Percentiles rank a stretch among this genome's conserved stretches.
phyloP scores from a whole-genome alignment of 2,888 invertebrate species.

The Tetranychus piercei region DNA sequence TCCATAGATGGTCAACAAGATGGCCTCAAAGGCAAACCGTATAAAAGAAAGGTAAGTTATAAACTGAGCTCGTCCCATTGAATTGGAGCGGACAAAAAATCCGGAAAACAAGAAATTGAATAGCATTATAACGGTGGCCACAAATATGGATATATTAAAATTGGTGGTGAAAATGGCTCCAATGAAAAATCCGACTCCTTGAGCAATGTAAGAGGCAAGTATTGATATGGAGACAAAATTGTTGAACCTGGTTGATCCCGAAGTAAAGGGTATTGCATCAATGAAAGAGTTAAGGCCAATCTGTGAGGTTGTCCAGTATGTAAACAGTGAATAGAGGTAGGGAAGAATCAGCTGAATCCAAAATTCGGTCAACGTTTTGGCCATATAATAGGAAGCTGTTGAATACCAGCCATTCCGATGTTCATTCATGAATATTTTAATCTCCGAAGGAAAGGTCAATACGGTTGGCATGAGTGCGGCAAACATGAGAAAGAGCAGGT shows the following conservation, averaged over 20 bases:
- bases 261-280: neutral
- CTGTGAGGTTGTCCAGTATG: slow-evolving; percentile 3
- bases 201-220: slow-evolving; percentile 9
- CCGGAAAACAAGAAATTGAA: slow-evolving; percentile 13
- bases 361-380: slow-evolving; percentile 30
- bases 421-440: slow-evolving; percentile 58
- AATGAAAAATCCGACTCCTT: slow-evolving; percentile 14
- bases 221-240: slow-evolving; percentile 2
- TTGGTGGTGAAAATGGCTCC: slow-evolving; percentile 13
- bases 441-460: slow-evolving; percentile 65
- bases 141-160: slow-evolving; percentile 14
- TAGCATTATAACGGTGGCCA: slow-evolving; percentile 13
- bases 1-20: slow-evolving; percentile 65
- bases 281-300: neutral
- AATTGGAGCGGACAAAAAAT: slow-evolving; percentile 9
- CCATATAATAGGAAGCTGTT: slow-evolving; percentile 57
- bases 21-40: slow-evolving; percentile 75
- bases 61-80: slow-evolving; percentile 9
- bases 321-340: slow-evolving; percentile 11
- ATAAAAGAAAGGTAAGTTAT: slow-evolving; percentile 70
- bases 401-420: slow-evolving; percentile 81
- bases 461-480: slow-evolving; percentile 92
- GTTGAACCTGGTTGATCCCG: neutral
- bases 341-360: slow-evolving; percentile 11
- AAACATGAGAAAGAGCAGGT: slow-evolving; percentile 69